Conservation (phyloP, 2,888 invertebrate species). For the Drosophila algonquin region DNA sequence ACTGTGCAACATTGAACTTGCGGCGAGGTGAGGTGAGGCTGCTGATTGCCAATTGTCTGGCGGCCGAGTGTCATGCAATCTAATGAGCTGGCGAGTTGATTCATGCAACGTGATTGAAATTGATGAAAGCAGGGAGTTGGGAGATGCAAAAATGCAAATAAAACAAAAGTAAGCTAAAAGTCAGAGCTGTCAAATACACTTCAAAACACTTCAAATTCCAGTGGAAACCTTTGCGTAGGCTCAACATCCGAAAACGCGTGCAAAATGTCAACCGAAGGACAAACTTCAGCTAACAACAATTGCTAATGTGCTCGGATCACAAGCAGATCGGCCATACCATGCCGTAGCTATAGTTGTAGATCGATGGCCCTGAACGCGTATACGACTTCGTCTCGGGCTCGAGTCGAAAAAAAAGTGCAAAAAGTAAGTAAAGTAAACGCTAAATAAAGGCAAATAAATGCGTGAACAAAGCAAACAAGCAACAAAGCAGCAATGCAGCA, state of each 20-base stretch:
- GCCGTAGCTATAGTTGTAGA: slow-evolving; percentile 29
- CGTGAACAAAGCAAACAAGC: slow-evolving; percentile 59
- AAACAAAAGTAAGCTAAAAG: slow-evolving; percentile 8
- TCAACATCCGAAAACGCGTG: slow-evolving; percentile 59
- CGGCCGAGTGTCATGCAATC: slow-evolving; percentile 52
- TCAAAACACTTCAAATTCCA: slow-evolving; percentile 16
- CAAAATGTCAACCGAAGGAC: slow-evolving; percentile 81
- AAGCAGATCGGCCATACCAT: slow-evolving; percentile 63
- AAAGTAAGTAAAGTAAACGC: slow-evolving; percentile 70
- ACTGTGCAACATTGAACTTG: slow-evolving; percentile 63
- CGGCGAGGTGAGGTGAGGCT: slow-evolving; percentile 29
- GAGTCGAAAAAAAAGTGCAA: slow-evolving; percentile 40
- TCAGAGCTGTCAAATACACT: slow-evolving; percentile 21
- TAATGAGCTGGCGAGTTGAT: slow-evolving; percentile 56
- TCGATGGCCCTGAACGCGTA: slow-evolving; percentile 58
- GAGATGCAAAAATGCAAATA: not conserved
- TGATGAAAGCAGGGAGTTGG: not conserved
- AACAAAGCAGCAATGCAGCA: slow-evolving; percentile 65
- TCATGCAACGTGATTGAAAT: slow-evolving; percentile 37
- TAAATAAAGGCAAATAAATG: slow-evolving; percentile 71
- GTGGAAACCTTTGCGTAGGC: slow-evolving; percentile 33
- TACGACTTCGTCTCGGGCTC: slow-evolving; percentile 14
- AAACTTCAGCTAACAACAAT: slow-evolving; percentile 55
- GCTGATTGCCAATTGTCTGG: slow-evolving; percentile 26
- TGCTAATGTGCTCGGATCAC: slow-evolving; percentile 73